Base-by-base conservation (phyloP, 1,140 invertebrate genomes). In the Cydia amplana region DNA sequence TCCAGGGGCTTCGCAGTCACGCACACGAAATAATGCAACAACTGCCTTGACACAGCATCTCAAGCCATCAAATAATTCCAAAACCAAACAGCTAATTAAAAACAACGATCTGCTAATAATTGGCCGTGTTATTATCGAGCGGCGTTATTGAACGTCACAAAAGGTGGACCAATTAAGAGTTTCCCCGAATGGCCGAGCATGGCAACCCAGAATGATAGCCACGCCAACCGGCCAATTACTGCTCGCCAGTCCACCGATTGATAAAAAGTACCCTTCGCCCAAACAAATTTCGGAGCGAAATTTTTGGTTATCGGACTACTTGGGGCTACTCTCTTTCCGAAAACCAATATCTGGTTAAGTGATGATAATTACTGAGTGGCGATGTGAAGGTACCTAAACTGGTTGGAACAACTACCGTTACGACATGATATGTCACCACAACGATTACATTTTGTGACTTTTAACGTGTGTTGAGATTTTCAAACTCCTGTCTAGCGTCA, bases 131-230 rank as follows among this genome's bases (percentile, higher is more conserved):
- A 91, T 91, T 90, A 91, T 89, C 84, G 82, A 79, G 87, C 88
- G 89, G 88, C 85, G 81, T 88, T 91, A 91, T 87, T 86, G 84
- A 83, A 87, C 85, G 87, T 87, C 88, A 87, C 87, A 89, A 91
- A 90, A 91, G 87, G 83, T 88, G 85, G 82, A 88, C 91, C 89
- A 93, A 93, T 93, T 93, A 93, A 93, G 83, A 91, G 81, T 93
- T 93, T 93, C 89, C 87, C 83, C 90, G 90, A 91, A 93, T 87
- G 85, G 87, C 86, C 88, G 79, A 80, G 80, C 84, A 80, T 83
- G 88, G 72, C 85, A 89, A 86, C 86, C 83, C 85, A 91, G 86
- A 91, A 91, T 90, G 88, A 91, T 89, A 91, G 85, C 89, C 74
- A 82, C 82, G 85, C 83, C 75, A 83, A 74, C 77, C 86, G 82